A percentile compares a stretch with the other conserved stretches of the same genome.
phyloP scores from a whole-genome alignment of 2,888 invertebrate species.

The Dasypolia templi region DNA sequence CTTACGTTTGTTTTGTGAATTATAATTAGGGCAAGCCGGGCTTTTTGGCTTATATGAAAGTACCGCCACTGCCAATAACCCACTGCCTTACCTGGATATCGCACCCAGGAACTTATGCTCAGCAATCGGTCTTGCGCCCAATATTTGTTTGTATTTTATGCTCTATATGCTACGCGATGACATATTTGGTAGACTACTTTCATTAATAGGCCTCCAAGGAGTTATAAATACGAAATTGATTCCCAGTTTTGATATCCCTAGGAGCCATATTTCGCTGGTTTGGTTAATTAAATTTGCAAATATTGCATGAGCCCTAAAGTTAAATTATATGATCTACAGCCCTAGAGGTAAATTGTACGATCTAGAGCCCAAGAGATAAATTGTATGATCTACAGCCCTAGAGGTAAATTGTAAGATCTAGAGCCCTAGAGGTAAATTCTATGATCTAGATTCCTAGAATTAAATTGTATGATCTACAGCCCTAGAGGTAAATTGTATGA shows the following conservation, averaged over 20 bases:
- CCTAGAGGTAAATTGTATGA: no score
- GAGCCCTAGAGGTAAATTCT: background rate
- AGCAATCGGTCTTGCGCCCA: background rate
- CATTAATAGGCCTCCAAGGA: background rate
- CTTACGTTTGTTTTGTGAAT: no score
- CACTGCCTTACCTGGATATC: background rate
- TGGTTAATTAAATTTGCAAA: slow-evolving; percentile 3
- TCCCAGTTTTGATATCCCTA: background rate
- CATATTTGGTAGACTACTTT: background rate
- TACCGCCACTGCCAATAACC: no score
- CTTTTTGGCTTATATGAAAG: no score
- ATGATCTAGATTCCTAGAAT: no score
- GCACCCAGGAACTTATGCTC: no score
- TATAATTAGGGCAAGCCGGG: no score
- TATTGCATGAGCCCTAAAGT: background rate
- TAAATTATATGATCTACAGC: background rate
- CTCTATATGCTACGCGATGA: background rate
- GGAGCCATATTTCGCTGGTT: background rate
- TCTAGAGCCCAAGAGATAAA: no score
- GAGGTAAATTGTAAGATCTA: no score
- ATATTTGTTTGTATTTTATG: background rate
- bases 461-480: no score
- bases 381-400: no score
- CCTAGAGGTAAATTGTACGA: background rate
- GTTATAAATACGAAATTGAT: background rate